Evolutionary conservation across 2,888 invertebrate species (phyloP).

Genomic region (Meloe dianella): DNA sequence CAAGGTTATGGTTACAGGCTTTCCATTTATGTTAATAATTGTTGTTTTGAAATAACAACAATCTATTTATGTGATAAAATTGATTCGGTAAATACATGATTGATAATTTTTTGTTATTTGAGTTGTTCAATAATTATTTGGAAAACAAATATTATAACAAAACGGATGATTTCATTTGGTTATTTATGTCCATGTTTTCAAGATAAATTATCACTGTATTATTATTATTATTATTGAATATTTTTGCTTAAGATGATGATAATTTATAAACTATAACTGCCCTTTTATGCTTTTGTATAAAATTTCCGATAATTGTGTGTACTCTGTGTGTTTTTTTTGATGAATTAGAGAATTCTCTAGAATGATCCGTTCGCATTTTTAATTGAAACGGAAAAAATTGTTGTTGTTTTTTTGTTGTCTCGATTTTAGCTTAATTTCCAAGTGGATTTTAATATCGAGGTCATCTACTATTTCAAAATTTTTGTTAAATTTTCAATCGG

Average conservation of each 20-base stretch:
- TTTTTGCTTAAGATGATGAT: background rate
- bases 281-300: too few species aligned
- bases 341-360: too few species aligned
- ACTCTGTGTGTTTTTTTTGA: too few species aligned
- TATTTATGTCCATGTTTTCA: background rate
- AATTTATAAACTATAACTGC: too few species aligned
- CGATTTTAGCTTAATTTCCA: background rate
- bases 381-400: background rate
- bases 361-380: too few species aligned
- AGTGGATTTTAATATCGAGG: background rate
- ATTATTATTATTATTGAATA: background rate
- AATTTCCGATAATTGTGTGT: too few species aligned
- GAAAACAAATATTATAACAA: background rate
- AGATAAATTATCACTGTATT: constrained; percentile 8
- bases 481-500: too few species aligned
- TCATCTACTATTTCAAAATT: background rate
- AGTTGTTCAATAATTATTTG: background rate
- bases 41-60: background rate
- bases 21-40: background rate
- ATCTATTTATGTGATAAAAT: background rate
- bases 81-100: background rate
- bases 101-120: background rate
- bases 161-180: background rate
- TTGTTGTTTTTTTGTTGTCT: too few species aligned
- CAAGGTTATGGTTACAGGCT: constrained; percentile 3